Percentiles rank a stretch among this genome's conserved stretches.
phyloP scores from a whole-genome alignment of 23 tunicate genomes.

The Trididemnum nubilum region DNA sequence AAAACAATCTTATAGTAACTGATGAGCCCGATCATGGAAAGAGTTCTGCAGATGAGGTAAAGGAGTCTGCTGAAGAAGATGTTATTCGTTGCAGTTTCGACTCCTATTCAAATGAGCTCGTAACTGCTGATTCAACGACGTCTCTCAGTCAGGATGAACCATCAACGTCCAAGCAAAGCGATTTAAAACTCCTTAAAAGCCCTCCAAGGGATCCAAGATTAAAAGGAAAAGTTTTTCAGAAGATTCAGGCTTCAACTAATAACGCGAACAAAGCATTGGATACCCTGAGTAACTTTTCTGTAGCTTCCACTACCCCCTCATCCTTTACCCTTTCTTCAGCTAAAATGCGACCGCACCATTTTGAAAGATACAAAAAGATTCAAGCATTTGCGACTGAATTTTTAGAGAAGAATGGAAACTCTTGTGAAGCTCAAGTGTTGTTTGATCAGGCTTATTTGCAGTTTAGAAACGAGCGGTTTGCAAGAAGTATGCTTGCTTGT shows the following conservation, averaged over 20 bases:
- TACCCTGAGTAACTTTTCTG: background rate
- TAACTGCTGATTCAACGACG: background rate
- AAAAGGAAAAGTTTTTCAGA: constrained; percentile 3
- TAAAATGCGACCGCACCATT: background rate
- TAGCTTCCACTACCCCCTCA: background rate
- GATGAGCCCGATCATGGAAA: background rate
- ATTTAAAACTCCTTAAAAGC: background rate
- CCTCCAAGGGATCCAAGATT: constrained; percentile 11
- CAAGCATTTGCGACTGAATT: background rate
- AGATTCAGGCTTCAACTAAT: background rate
- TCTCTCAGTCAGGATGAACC: background rate
- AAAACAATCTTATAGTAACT: background rate
- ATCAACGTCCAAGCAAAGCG: background rate
- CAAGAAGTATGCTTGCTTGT: constrained; percentile 49
- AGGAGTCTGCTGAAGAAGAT: background rate
- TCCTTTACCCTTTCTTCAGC: too few relatives aligned
- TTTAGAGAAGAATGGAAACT: background rate
- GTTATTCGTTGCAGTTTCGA: background rate
- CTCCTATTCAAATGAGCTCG: background rate
- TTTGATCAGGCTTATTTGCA: constrained; percentile 21
- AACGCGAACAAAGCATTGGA: background rate
- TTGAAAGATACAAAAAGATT: constrained; percentile 14
- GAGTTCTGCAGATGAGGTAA: too few relatives aligned
- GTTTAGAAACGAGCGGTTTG: constrained; percentile 45
- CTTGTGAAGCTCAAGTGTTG: constrained; percentile 37